Base-by-base conservation (phyloP, 2,888 invertebrate genomes). In the Limenitis camilla region DNA sequence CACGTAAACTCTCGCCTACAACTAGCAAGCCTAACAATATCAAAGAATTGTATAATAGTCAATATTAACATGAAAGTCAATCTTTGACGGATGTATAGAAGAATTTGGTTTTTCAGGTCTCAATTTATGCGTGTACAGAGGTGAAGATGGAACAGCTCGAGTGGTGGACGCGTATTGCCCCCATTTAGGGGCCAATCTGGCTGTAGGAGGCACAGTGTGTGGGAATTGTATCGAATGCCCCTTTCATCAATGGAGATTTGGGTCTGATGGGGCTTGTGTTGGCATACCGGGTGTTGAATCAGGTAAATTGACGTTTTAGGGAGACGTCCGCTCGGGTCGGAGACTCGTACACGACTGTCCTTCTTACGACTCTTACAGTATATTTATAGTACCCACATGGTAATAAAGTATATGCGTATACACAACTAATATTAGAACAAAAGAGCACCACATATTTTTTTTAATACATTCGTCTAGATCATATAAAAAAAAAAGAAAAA, bases 91-190 rank as follows among this genome's bases (percentile, higher is more conserved):
- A 19, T 19, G 2, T 19, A 19, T 19, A 3, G 3, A 2, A 19
- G 5, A 9, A 9, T 11, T 35, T 11, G 19, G 10, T 31, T 35
- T 19, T 28, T 28, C 44, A 93, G 92, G 93, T 2, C 87, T 92
- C 65, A 90, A 93, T 60, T 88, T 95, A 31, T 93, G 92, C 35
- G 89, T 94, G 0, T 94, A 90, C 67, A 87, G 95, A 29, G 91
- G 91, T 0, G 84, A 90, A 41, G 86, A 89, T 35, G 92, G 93
- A 0, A 63, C 83, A 4, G 91, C 91, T 0, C 90, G 92, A 49
- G 90, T 94, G 1, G 82, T 96, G 32, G 93, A 96, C 73, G 96
- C 96, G 0, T 96, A 95, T 71, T 97, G 97, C 65, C 96, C 96
- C 0, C 97, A 97, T 71, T 81, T 97, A 62, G 97, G 97, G 0